These are phyloP conservation scores for Hermetia illucens DNA, from an alignment of 1,140 invertebrate species.

Conservation along the genomic window DNA sequence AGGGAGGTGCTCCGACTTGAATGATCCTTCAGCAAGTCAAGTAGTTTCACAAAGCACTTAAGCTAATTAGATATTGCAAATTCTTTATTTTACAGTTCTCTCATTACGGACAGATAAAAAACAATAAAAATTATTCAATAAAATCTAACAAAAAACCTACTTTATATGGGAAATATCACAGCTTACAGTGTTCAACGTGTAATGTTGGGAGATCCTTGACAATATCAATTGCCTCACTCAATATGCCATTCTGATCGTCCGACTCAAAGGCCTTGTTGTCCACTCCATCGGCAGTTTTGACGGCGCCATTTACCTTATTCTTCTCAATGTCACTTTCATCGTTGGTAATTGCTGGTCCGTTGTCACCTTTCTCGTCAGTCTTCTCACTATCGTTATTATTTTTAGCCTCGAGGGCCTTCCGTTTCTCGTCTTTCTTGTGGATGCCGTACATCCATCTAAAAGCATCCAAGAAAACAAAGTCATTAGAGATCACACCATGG, in stretches of 20 bases:
- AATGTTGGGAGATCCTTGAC: constrained; percentile 4
- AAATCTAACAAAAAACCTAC: no score
- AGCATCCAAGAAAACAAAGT: constrained; percentile 2
- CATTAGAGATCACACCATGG: background rate
- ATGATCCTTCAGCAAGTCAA: no score
- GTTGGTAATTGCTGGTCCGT: background rate
- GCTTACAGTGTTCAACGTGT: constrained; percentile 3
- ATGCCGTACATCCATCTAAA: constrained; percentile 43
- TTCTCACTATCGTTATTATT: no score
- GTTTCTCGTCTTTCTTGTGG: constrained; percentile 32
- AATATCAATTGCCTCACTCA: constrained; percentile 3
- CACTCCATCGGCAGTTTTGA: background rate
- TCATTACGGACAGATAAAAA: no score
- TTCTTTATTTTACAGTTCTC: no score
- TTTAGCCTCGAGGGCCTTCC: constrained; percentile 5
- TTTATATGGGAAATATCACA: no score
- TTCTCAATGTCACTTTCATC: background rate
- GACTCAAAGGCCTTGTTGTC: background rate
- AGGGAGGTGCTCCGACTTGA: no score
- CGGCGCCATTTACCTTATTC: background rate
- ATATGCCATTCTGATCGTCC: background rate
- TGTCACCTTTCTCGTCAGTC: background rate
- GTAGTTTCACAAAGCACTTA: no score
- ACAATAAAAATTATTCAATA: no score
- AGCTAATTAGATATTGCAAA: no score